Evolutionary conservation across 2,113 vertebrate genomes (phyloP).

Genomic region (Corydoras maculifer): DNA sequence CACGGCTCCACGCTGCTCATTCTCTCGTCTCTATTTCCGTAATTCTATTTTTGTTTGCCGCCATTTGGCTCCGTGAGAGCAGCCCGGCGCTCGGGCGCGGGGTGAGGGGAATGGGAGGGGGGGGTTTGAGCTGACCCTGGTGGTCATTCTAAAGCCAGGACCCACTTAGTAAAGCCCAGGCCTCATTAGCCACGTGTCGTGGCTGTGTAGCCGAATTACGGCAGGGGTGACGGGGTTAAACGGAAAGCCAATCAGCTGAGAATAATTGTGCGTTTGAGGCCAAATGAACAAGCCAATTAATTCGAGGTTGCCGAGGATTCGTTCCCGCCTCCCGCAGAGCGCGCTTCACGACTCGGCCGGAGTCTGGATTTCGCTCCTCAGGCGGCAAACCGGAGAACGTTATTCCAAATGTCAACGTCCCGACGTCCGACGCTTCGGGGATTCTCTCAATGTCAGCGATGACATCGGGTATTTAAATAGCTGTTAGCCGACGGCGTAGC

Average conservation of each 20-base stretch:
- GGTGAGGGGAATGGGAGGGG: conserved; percentile 30
- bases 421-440: too few relatives aligned
- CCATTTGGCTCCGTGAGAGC: background rate
- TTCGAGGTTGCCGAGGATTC: conserved; percentile 27
- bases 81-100: conserved; percentile 18
- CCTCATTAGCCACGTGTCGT: background rate
- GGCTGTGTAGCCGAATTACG: background rate
- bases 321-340: conserved; percentile 1
- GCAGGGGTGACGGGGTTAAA: background rate
- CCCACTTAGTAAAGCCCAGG: conserved; percentile 38
- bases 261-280: background rate
- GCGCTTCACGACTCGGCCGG: conserved; percentile 4
- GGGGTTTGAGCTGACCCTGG: conserved; percentile 38
- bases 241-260: conserved; percentile 33
- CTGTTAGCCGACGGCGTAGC: too few relatives aligned
- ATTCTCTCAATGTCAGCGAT: too few relatives aligned
- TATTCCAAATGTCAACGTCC: too few relatives aligned
- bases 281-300: conserved; percentile 32
- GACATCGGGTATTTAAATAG: too few relatives aligned
- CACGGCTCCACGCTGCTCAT: background rate
- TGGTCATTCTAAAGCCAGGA: conserved; percentile 51
- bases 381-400: too few relatives aligned
- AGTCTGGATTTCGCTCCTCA: background rate
- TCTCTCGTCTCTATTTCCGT: background rate
- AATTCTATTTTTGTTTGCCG: background rate